phyloP scores from a whole-genome alignment of 2,797 vertebrate genomes.

The Mormyrus proboscirostris region DNA sequence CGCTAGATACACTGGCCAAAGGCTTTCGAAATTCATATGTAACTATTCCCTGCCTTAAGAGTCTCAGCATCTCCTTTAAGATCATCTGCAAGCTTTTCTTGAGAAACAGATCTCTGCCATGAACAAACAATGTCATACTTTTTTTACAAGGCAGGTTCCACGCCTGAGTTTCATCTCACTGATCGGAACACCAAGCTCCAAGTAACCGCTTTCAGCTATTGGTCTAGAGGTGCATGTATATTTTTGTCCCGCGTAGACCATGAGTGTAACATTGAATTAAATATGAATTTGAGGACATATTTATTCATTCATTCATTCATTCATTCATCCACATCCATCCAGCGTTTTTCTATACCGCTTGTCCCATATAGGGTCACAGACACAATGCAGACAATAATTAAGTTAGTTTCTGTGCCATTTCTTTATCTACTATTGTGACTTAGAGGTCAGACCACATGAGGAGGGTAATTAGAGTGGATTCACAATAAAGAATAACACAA shows the following conservation, averaged over 20 bases:
- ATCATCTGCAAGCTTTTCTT: background rate
- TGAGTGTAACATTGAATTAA: background rate
- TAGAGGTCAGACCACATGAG: background rate
- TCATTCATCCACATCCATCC: background rate
- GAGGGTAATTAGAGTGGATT: background rate
- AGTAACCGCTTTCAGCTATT: background rate
- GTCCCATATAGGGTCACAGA: background rate
- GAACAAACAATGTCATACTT: background rate
- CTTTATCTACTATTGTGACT: background rate
- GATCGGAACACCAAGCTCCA: background rate
- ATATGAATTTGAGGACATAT: background rate
- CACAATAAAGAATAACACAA: background rate
- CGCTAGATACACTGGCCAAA: background rate
- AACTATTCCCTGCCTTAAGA: background rate
- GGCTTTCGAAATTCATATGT: background rate
- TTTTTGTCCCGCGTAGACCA: background rate
- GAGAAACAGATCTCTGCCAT: background rate
- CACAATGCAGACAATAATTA: background rate
- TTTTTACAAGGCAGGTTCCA: background rate
- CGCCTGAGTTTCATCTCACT: background rate
- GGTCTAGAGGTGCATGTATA: background rate
- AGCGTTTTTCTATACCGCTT: background rate
- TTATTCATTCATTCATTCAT: background rate
- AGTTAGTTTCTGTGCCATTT: background rate
- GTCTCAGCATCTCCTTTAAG: background rate